Evolutionary conservation across 2,113 vertebrate species (phyloP).

Genomic region (Balaeniceps rex): DNA sequence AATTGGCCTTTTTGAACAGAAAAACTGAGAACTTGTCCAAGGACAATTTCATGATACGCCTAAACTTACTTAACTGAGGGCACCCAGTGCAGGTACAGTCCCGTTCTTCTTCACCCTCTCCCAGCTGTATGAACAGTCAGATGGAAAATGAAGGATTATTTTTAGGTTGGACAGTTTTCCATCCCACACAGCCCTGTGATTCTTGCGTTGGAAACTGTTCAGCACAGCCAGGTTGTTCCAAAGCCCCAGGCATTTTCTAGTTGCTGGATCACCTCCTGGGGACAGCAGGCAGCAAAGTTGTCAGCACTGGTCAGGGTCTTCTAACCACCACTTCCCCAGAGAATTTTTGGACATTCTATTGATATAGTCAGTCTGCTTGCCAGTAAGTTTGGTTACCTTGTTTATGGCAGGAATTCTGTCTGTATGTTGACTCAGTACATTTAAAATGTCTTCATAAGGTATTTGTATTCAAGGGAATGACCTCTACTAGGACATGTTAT

Average conservation of each 20-base stretch:
- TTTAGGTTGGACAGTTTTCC: background rate
- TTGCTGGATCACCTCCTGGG: background rate
- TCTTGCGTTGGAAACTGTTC: background rate
- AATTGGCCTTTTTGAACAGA: background rate
- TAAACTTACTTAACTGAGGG: background rate
- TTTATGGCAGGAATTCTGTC: background rate
- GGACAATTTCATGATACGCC: background rate
- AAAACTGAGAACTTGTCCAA: background rate
- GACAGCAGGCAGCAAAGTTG: background rate
- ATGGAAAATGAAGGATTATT: background rate
- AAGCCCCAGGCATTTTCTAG: background rate
- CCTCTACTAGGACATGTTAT: background rate
- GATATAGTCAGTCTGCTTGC: background rate
- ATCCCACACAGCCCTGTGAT: accelerated
- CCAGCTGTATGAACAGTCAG: background rate
- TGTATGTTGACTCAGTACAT: background rate
- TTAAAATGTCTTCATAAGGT: background rate
- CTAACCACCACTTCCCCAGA: background rate
- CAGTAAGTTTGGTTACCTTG: background rate
- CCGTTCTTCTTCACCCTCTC: background rate
- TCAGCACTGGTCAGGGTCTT: background rate
- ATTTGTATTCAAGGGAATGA: background rate
- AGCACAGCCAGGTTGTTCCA: background rate
- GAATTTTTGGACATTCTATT: background rate
- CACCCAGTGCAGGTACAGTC: background rate